Percentiles rank a stretch among this genome's conserved stretches.
phyloP scores from a whole-genome alignment of 2,888 invertebrate species.

The Eurytoma adleriae region DNA sequence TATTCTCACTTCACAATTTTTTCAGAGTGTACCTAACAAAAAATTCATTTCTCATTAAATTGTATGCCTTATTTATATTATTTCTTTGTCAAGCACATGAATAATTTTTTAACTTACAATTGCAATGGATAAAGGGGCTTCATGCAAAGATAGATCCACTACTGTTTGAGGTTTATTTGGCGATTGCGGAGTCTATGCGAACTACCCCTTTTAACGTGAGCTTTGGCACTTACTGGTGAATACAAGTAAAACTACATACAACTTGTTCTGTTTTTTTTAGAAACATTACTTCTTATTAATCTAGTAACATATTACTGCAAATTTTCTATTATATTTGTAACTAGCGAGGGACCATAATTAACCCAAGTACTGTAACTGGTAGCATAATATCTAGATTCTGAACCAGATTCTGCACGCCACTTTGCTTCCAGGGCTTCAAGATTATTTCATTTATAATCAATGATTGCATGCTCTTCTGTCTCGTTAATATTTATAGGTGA shows the following conservation, averaged over 20 bases:
- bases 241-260: slow-evolving; percentile 87
- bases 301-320: slow-evolving; percentile 92
- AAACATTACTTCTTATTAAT: slow-evolving; percentile 83
- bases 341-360: slow-evolving; percentile 93
- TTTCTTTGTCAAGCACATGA: slow-evolving; percentile 14
- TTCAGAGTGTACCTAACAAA: slow-evolving; percentile 86
- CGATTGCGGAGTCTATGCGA: slow-evolving; percentile 88
- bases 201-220: slow-evolving; percentile 92
- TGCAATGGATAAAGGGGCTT: slow-evolving; percentile 87
- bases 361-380: slow-evolving; percentile 94
- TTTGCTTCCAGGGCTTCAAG: slow-evolving; percentile 93
- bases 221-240: slow-evolving; percentile 91
- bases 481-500: too few relatives aligned
- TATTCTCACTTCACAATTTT: slow-evolving; percentile 86
- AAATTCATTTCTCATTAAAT: background rate
- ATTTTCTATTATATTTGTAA: slow-evolving; percentile 97
- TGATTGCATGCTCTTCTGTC: slow-evolving; percentile 87
- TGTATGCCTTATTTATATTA: slow-evolving; percentile 84
- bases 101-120: slow-evolving; percentile 80
- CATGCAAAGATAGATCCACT: slow-evolving; percentile 89
- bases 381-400: slow-evolving; percentile 87
- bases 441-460: slow-evolving; percentile 90
- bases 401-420: slow-evolving; percentile 87
- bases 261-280: slow-evolving; percentile 76
- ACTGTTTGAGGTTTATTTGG: slow-evolving; percentile 88